Evolutionary conservation across 2,888 invertebrate genomes (phyloP).

Genomic region (Dicyrtomina minuta): DNA sequence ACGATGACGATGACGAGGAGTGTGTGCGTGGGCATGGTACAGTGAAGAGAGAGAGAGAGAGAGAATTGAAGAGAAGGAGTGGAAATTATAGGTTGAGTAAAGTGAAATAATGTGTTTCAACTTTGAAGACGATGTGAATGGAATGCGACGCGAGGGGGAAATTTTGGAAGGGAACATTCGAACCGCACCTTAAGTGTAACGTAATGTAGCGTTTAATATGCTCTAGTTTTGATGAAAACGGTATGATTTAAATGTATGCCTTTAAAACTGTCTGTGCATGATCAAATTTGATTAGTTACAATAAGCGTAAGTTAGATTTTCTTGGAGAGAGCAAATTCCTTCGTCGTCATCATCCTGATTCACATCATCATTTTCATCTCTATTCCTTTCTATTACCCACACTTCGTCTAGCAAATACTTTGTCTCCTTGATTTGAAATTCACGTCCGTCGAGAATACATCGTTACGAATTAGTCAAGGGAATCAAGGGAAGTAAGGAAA

Average conservation of each 20-base stretch:
- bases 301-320: constrained; percentile 14
- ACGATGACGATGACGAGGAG: neutral
- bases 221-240: neutral
- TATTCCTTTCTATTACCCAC: constrained; percentile 1
- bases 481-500: constrained; percentile 23
- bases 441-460: constrained; percentile 32
- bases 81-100: too few relatives aligned
- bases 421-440: constrained; percentile 27
- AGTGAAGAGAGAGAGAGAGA: too few relatives aligned
- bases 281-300: constrained; percentile 24
- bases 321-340: neutral
- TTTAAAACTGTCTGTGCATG: constrained; percentile 23
- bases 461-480: constrained; percentile 29
- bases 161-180: too few relatives aligned
- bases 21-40: too few relatives aligned
- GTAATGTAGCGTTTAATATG: constrained; percentile 10
- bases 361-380: constrained; percentile 25
- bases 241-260: neutral
- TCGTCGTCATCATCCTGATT: constrained; percentile 21
- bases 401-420: neutral
- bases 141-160: too few relatives aligned
- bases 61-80: too few relatives aligned
- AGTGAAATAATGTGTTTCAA: too few relatives aligned
- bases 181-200: too few relatives aligned
- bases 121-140: neutral